Conservation (phyloP, 2,888 invertebrate genomes). For the Loripinus fragilis region DNA sequence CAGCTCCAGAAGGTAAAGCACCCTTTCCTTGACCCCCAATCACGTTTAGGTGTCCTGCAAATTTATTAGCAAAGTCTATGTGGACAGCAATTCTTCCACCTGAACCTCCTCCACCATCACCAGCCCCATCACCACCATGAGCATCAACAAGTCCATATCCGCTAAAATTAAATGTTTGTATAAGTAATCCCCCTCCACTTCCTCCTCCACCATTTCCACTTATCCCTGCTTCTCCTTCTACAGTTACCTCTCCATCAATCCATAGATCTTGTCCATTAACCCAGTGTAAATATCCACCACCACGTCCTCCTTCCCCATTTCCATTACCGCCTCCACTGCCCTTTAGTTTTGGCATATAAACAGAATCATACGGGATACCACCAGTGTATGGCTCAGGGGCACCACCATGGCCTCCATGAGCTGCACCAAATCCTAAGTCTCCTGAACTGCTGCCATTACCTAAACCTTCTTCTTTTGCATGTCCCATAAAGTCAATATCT, state of each 20-base stretch:
- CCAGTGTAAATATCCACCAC: conserved; percentile 74
- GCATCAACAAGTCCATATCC: conserved; percentile 72
- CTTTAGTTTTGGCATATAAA: conserved; percentile 60
- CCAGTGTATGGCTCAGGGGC: conserved; percentile 60
- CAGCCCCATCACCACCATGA: conserved; percentile 67
- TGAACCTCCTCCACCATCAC: conserved; percentile 68
- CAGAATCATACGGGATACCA: conserved; percentile 72
- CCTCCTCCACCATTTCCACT: conserved; percentile 71
- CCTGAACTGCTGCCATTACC: conserved; percentile 58
- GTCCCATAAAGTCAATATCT: conserved; percentile 64
- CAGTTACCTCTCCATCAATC: conserved; percentile 70
- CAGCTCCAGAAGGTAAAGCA: conserved; percentile 69
- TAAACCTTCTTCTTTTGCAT: conserved; percentile 56
- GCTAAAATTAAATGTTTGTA: conserved; percentile 71
- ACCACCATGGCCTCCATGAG: conserved; percentile 77
- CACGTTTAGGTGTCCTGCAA: conserved; percentile 63
- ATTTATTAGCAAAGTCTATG: conserved; percentile 67
- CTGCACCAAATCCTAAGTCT: conserved; percentile 65
- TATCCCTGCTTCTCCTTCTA: conserved; percentile 63
- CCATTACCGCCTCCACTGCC: conserved; percentile 76
- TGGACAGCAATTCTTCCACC: conserved; percentile 72
- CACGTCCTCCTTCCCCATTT: conserved; percentile 66
- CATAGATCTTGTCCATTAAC: conserved; percentile 64
- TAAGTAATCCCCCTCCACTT: conserved; percentile 71
- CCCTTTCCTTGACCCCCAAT: conserved; percentile 66